phyloP scores from a whole-genome alignment of 2,888 invertebrate genomes.

The Chesias legatella region DNA sequence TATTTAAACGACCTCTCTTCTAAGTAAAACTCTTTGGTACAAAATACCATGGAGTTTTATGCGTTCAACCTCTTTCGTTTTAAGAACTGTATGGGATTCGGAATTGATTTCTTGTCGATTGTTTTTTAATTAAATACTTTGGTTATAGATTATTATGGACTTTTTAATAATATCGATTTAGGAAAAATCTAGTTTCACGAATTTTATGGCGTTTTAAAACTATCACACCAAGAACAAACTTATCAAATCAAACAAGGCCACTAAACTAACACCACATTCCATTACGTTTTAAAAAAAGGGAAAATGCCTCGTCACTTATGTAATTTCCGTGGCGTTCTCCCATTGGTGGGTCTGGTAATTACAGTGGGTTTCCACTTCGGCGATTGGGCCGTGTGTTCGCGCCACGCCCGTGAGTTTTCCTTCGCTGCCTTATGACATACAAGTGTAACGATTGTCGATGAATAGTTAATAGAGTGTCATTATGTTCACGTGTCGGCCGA shows the following conservation, averaged over 20 bases:
- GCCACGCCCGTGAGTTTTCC: slow-evolving; percentile 59
- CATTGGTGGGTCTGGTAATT: slow-evolving; percentile 52
- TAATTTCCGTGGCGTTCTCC: slow-evolving; percentile 32
- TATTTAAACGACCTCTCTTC: no score
- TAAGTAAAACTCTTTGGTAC: no score
- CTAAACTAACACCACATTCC: slow-evolving; percentile 38
- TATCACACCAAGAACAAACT: slow-evolving; percentile 19
- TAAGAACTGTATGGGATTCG: no score
- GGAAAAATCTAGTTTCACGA: no score
- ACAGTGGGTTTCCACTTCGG: slow-evolving; percentile 37
- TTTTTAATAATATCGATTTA: no score
- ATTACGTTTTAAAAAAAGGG: slow-evolving; percentile 31
- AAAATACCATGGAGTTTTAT: no score
- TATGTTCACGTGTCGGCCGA: slow-evolving; percentile 36
- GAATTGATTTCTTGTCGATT: no score
- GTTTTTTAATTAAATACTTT: no score
- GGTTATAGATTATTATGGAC: no score
- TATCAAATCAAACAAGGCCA: slow-evolving; percentile 22
- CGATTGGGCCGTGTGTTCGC: slow-evolving; percentile 49
- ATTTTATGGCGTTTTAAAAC: no score
- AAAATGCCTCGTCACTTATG: slow-evolving; percentile 36
- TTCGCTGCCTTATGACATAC: slow-evolving; percentile 49
- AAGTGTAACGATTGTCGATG: slow-evolving; percentile 53
- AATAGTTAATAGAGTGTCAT: slow-evolving; percentile 69
- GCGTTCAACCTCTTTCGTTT: no score